phyloP scores from a whole-genome alignment of 2,888 invertebrate genomes.

The Synergus japonicus region DNA sequence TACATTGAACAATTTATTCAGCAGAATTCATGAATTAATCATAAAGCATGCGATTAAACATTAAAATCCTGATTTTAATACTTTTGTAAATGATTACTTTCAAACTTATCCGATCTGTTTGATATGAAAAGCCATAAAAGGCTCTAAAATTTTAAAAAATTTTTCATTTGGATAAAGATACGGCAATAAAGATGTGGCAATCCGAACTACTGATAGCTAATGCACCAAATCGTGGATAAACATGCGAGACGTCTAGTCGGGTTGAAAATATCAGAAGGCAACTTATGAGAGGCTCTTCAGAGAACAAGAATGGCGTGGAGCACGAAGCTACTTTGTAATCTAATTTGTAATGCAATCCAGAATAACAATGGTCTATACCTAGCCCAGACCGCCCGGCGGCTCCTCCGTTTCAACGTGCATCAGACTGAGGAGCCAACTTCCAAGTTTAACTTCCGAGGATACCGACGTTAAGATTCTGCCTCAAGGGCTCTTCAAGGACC shows the following conservation, averaged over 20 bases:
- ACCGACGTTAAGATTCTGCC: slow-evolving; percentile 23
- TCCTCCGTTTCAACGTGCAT: neutral
- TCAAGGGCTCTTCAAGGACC: slow-evolving; percentile 29
- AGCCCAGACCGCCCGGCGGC: slow-evolving; percentile 36
- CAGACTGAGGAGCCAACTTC: slow-evolving; percentile 41
- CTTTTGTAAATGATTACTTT: neutral
- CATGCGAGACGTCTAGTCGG: slow-evolving; percentile 19
- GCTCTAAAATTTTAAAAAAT: neutral
- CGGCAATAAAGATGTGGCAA: neutral
- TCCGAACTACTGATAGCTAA: slow-evolving; percentile 45
- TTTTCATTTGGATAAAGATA: neutral
- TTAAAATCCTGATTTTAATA: neutral
- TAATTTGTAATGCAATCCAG: slow-evolving; percentile 66
- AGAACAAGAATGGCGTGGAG: slow-evolving; percentile 42
- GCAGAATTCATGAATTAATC: neutral
- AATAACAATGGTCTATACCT: slow-evolving; percentile 60
- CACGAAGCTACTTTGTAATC: slow-evolving; percentile 57
- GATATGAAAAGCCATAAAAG: neutral
- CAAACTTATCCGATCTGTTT: neutral
- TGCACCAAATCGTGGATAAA: slow-evolving; percentile 11
- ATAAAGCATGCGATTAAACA: neutral
- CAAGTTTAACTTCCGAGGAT: slow-evolving; percentile 50
- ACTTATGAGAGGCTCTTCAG: slow-evolving; percentile 10
- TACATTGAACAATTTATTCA: neutral
- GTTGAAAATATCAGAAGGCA: slow-evolving; percentile 1